These are phyloP conservation scores for Cephalopterus ornatus DNA, from an alignment of 2,113 vertebrate species.

Conservation along the genomic window DNA sequence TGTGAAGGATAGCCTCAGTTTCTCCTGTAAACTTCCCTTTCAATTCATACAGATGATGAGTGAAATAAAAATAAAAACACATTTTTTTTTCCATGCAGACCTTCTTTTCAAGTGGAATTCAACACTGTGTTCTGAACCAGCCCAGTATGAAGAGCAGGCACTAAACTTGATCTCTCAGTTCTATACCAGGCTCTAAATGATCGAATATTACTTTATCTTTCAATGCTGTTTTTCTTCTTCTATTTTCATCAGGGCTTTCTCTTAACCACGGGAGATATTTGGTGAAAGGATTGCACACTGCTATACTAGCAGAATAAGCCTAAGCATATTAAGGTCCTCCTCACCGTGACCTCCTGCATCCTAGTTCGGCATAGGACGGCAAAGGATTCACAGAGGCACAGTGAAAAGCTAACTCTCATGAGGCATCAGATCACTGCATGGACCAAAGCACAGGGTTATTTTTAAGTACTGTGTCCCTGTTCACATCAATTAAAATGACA, in stretches of 20 bases:
- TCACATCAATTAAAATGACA: background rate
- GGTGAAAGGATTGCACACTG: background rate
- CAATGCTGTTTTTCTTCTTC: background rate
- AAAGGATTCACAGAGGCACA: background rate
- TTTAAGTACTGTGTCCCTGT: background rate
- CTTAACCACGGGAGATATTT: background rate
- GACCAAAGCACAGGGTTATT: background rate
- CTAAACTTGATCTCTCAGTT: background rate
- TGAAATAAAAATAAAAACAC: background rate
- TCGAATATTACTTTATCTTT: background rate
- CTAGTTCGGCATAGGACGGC: background rate
- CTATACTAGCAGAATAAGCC: background rate
- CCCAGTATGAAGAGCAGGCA: background rate
- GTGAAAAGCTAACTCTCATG: background rate
- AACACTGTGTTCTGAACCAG: background rate
- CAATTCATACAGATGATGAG: background rate
- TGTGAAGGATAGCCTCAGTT: background rate
- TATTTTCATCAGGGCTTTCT: background rate
- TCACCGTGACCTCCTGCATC: background rate
- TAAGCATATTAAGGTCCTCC: background rate
- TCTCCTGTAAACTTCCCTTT: background rate
- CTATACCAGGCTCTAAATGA: background rate
- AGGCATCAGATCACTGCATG: background rate
- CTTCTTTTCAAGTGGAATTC: background rate
- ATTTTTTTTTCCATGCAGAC: background rate